phyloP scores from a whole-genome alignment of 92 coral and sea anemone species.

The Phenganax stokvisi region DNA sequence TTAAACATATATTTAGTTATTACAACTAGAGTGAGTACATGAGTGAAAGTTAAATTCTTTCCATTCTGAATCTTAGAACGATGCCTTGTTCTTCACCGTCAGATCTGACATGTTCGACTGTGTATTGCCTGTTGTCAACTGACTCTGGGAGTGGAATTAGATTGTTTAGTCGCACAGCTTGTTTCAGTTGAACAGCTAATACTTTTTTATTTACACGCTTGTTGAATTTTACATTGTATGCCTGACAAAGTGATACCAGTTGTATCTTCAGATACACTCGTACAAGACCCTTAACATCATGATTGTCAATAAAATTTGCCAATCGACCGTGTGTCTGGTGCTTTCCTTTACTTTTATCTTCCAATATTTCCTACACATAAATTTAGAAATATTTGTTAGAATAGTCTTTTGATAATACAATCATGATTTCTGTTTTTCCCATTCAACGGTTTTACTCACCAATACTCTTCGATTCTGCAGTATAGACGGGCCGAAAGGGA shows the following conservation, averaged over 20 bases:
- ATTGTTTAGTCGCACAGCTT: neutral
- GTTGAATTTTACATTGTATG: conserved; percentile 33
- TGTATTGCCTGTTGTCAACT: conserved; percentile 3
- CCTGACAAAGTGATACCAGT: too few species aligned
- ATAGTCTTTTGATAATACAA: too few species aligned
- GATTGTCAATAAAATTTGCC: conserved; percentile 41
- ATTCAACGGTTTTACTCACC: neutral
- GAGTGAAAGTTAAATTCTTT: neutral
- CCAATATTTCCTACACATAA: conserved; percentile 42
- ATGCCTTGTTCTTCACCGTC: neutral
- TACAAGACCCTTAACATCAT: conserved; percentile 34
- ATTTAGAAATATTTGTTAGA: neutral
- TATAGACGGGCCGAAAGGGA: neutral
- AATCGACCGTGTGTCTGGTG: conserved; percentile 41
- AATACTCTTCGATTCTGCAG: neutral
- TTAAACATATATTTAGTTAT: neutral
- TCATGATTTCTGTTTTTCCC: too few species aligned
- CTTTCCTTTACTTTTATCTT: conserved; percentile 43
- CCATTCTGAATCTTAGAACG: neutral
- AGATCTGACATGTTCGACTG: conserved; percentile 3
- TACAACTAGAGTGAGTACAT: neutral
- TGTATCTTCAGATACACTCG: conserved; percentile 26
- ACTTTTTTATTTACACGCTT: conserved; percentile 36
- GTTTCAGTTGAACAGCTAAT: conserved; percentile 27
- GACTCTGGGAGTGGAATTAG: neutral